Percentiles rank a stretch among this genome's conserved stretches.
Evolutionary conservation across 2,888 invertebrate species (phyloP).

Genomic region (Salticus scenicus): DNA sequence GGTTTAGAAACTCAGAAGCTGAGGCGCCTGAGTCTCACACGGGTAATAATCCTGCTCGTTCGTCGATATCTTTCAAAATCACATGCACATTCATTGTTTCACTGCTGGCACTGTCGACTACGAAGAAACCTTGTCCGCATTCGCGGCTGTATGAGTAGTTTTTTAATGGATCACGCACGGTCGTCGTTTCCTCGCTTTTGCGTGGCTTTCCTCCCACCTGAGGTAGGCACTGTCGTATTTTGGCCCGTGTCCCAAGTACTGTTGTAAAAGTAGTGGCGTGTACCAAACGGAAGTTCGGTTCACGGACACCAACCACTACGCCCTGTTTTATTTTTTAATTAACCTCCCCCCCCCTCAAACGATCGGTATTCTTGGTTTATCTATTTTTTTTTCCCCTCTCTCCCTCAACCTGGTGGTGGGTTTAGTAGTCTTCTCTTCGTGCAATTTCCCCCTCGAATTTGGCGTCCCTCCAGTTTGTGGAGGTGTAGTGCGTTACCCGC

Average conservation of each 20-base stretch:
- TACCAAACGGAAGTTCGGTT: slow-evolving; percentile 59
- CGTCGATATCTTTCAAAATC: neutral
- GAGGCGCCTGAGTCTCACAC: no score
- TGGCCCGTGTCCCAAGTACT: slow-evolving; percentile 29
- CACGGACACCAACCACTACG: slow-evolving; percentile 48
- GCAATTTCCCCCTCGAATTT: neutral
- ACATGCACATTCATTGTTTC: neutral
- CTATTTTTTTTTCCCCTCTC: neutral
- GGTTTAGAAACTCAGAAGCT: no score
- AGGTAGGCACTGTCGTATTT: slow-evolving; percentile 25
- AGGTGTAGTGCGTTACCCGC: slow-evolving; percentile 3
- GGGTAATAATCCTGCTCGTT: neutral
- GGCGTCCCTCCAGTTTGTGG: slow-evolving; percentile 5
- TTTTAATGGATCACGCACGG: slow-evolving; percentile 10
- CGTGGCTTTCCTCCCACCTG: neutral
- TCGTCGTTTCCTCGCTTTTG: slow-evolving; percentile 1
- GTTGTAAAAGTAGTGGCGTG: slow-evolving; percentile 60
- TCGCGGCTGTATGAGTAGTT: neutral
- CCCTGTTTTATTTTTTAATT: slow-evolving; percentile 2
- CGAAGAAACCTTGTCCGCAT: slow-evolving; percentile 5
- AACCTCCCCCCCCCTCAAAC: no score
- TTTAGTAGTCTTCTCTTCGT: neutral
- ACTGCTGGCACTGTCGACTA: neutral
- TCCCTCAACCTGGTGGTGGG: neutral
- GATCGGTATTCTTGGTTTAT: neutral